Evolutionary conservation across 2,113 vertebrate species (phyloP).

Genomic region (Oplegnathus fasciatus): DNA sequence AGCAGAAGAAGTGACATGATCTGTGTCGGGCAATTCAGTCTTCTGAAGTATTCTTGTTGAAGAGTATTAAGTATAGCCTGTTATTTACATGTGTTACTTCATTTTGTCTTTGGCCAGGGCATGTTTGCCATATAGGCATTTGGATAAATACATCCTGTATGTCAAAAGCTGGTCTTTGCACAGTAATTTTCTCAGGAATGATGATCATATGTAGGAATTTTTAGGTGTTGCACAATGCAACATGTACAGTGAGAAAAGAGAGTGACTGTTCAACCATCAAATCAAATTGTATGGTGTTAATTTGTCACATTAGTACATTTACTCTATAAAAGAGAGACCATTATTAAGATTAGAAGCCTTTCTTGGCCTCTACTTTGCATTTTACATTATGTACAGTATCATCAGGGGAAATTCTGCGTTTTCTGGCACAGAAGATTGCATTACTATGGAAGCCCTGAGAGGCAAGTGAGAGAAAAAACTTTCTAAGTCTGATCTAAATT

Average conservation of each 20-base stretch:
- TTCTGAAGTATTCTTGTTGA: not conserved
- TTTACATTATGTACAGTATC: too few relatives aligned
- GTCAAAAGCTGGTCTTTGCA: not conserved
- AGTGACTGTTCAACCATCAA: not conserved
- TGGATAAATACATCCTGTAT: not conserved
- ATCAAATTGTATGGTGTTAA: not conserved
- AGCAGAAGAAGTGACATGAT: not conserved
- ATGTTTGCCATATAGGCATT: not conserved
- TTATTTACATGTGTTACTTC: not conserved
- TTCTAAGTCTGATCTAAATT: too few relatives aligned
- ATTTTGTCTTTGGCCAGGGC: not conserved
- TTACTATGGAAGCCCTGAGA: too few relatives aligned
- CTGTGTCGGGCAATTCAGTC: not conserved
- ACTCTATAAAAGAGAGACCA: not conserved
- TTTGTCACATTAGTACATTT: too few relatives aligned
- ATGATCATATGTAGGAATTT: not conserved
- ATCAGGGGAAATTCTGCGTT: too few relatives aligned
- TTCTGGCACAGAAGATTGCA: too few relatives aligned
- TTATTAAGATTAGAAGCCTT: not conserved
- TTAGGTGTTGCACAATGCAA: not conserved
- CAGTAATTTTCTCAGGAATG: not conserved
- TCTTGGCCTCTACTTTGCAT: too few relatives aligned
- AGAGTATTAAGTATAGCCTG: not conserved
- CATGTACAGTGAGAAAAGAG: not conserved
- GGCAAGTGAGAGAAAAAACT: too few relatives aligned